Conservation (phyloP, 2,113 vertebrate species). For the Fulica atra region DNA sequence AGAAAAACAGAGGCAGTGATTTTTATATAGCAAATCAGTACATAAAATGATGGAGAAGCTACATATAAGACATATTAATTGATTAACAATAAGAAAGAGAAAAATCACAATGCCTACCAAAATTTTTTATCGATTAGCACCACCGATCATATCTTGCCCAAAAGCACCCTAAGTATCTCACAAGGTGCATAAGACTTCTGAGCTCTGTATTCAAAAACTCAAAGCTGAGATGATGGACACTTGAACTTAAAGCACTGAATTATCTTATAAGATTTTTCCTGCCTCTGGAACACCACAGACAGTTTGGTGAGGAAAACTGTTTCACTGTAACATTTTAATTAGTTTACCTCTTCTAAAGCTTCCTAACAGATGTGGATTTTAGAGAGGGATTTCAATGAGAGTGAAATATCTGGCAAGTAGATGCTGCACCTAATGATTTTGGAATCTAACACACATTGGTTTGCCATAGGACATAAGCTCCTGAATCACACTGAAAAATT, state of each 20-base stretch:
- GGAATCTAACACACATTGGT: fast-evolving
- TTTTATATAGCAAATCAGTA: not conserved
- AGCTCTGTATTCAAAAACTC: not conserved
- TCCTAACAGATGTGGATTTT: slow-evolving; percentile 6
- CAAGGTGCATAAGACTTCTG: not conserved
- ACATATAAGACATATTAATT: not conserved
- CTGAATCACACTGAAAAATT: not conserved
- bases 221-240: not conserved
- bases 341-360: not conserved
- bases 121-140: not conserved
- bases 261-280: not conserved
- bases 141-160: not conserved
- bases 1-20: not conserved
- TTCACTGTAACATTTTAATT: slow-evolving; percentile 37
- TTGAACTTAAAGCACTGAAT: not conserved
- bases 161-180: not conserved
- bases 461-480: not conserved
- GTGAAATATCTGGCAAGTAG: not conserved
- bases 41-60: not conserved
- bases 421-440: not conserved
- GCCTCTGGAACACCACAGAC: not conserved
- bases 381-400: not conserved
- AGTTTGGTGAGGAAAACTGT: not conserved
- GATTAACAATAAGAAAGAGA: not conserved
- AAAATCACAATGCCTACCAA: not conserved